phyloP scores from a whole-genome alignment of 2,113 vertebrate genomes.

The Vulpes vulpes region DNA sequence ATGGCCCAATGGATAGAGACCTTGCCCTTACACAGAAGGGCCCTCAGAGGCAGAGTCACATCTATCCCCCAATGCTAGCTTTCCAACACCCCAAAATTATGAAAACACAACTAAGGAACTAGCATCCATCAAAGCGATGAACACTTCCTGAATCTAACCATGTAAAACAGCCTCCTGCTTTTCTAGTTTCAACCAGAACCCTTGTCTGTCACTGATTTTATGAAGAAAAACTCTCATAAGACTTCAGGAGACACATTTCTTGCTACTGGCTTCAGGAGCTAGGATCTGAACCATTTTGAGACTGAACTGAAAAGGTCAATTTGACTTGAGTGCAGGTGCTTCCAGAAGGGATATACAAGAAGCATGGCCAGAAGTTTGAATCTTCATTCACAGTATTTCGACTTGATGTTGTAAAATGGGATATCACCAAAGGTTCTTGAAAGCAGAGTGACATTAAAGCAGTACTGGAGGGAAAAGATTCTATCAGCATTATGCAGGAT shows the following conservation, averaged over 20 bases:
- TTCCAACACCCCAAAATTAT: not conserved
- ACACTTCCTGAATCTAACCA: not conserved
- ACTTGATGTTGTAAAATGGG: not conserved
- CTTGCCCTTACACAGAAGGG: not conserved
- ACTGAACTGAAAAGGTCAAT: not conserved
- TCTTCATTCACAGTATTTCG: not conserved
- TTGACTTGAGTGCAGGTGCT: not conserved
- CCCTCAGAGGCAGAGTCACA: not conserved
- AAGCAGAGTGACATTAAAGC: not conserved
- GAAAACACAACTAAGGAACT: not conserved
- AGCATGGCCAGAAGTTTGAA: not conserved
- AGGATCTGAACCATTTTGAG: not conserved
- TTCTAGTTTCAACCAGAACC: constrained; percentile 1
- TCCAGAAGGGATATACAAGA: not conserved
- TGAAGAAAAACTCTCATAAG: constrained; percentile 24
- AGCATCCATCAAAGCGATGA: not conserved
- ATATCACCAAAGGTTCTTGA: not conserved
- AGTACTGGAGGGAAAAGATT: not conserved
- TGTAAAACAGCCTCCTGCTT: not conserved
- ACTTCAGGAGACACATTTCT: not conserved
- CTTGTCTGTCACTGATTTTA: not conserved
- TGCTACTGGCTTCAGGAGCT: not conserved
- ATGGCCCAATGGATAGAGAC: not conserved
- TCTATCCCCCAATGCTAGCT: not conserved
- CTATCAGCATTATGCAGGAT: not conserved